phyloP scores from a whole-genome alignment of 2,888 invertebrate species.

The Notocelia uddmanniana region DNA sequence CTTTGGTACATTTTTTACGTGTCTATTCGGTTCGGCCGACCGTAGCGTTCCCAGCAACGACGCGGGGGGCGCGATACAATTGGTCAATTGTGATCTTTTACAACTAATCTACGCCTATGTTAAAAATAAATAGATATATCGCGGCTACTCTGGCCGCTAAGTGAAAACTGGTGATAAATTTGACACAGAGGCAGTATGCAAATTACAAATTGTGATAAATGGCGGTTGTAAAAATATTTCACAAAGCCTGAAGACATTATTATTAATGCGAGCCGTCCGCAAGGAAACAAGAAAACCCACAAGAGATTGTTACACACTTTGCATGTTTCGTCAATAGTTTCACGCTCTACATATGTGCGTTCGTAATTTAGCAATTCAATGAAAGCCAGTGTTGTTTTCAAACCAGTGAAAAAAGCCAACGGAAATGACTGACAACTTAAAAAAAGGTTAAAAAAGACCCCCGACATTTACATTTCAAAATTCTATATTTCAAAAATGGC shows the following conservation, averaged over 20 bases:
- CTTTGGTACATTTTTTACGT: constrained; percentile 43
- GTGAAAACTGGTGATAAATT: constrained; percentile 8
- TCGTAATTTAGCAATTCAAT: constrained; percentile 66
- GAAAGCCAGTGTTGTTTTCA: constrained; percentile 63
- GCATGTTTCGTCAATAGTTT: constrained; percentile 85
- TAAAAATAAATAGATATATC: constrained; percentile 18
- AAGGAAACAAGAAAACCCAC: constrained; percentile 66
- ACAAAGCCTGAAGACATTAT: constrained; percentile 47
- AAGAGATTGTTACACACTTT: constrained; percentile 85
- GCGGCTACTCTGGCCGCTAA: not conserved
- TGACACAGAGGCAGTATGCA: constrained; percentile 17
- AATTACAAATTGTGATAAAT: constrained; percentile 24
- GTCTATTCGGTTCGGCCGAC: constrained; percentile 50
- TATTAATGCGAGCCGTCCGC: constrained; percentile 76
- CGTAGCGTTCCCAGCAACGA: constrained; percentile 49
- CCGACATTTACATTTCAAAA: too few relatives aligned
- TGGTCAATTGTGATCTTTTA: constrained; percentile 44
- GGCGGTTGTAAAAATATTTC: constrained; percentile 30
- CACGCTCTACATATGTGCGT: constrained; percentile 77
- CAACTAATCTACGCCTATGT: constrained; percentile 25
- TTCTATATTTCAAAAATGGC: too few relatives aligned
- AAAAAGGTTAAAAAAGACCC: too few relatives aligned
- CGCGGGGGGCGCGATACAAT: constrained; percentile 48
- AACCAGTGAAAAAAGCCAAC: constrained; percentile 51
- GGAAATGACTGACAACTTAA: too few relatives aligned